Evolutionary conservation across 2,888 invertebrate species (phyloP), one percentile per base, ranked within the genome.

Genomic region (Drosophila macrospina): DNA sequence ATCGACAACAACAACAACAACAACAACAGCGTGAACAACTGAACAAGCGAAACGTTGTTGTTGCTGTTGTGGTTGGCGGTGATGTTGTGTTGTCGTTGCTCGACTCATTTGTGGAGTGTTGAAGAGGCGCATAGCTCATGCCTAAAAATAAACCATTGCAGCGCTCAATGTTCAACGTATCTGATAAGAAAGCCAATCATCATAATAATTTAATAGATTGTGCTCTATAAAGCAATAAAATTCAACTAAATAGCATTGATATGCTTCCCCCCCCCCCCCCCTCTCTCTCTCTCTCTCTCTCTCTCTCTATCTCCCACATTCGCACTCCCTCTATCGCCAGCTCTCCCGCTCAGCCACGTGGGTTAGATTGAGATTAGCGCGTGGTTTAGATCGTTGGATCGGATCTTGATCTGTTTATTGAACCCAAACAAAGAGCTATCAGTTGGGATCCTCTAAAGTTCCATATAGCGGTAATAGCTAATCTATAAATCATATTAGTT

Each of bases 171-270:
- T 48, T 61, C 36, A 41, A 66, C 69, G 66, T 77, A 77, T 77
- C 75, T 74, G 77, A 77, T 77, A 77, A 77, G 78, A 70, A 67
- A 74, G 68, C 77, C 79, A 86, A 83, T 83, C 85, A 77, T 77
- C 61, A 78, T 85, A 85, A 83, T 87, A 85, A 85, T 79, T 73
- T 79, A 75, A 85, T 82, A 87, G 83, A 83, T 83, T 83, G 83
- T 63, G 80, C 55, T 64, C 73, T 65, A 87, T 85, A 82, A 70
- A 59, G 80, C 77, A 67, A 79, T 80, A 75, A 78, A 81, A 73
- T 44, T 44, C 63, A 50, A 52, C 51, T 51, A 60, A 32, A 74
- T 69, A 47, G 34, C 39, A 51, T 52, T 60, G 30, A 59, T 50
- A 32, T 48, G 45, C 48, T 36, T 39, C 15, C 26, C 42, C 7